Evolutionary conservation across 2,113 vertebrate species (phyloP).

Genomic region (Laticauda colubrina): DNA sequence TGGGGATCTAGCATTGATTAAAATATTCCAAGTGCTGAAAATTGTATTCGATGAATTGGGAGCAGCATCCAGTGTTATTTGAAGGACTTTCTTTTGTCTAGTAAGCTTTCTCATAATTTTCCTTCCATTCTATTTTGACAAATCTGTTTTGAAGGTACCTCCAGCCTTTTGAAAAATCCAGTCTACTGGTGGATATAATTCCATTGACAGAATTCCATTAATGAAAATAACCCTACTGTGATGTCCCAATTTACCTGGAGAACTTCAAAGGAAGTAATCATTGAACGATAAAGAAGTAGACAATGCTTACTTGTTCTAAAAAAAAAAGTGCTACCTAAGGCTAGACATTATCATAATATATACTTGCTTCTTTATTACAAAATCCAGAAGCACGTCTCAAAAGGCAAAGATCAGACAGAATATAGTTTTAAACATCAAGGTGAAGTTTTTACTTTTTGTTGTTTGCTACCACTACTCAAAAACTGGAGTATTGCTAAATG

Average conservation of each 20-base stretch:
- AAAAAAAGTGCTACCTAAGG: background rate
- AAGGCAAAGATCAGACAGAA: background rate
- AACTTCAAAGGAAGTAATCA: background rate
- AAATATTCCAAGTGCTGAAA: background rate
- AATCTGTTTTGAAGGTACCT: background rate
- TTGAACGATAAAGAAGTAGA: background rate
- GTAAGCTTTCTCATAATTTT: background rate
- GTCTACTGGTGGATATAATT: background rate
- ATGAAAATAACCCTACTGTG: background rate
- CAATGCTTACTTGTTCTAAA: background rate
- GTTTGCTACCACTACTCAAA: background rate
- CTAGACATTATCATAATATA: background rate
- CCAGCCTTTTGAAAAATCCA: background rate
- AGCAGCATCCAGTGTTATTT: background rate
- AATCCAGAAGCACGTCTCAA: background rate
- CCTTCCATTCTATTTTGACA: background rate
- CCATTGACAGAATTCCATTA: background rate
- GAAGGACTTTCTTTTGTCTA: background rate
- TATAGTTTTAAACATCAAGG: background rate
- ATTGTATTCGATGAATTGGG: background rate
- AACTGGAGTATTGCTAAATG: background rate
- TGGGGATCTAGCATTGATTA: background rate
- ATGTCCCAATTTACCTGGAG: background rate
- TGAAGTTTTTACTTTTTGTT: background rate
- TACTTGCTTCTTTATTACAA: background rate